Evolutionary conservation across 2,888 invertebrate species (phyloP).

Genomic region (Lithophane leautieri): DNA sequence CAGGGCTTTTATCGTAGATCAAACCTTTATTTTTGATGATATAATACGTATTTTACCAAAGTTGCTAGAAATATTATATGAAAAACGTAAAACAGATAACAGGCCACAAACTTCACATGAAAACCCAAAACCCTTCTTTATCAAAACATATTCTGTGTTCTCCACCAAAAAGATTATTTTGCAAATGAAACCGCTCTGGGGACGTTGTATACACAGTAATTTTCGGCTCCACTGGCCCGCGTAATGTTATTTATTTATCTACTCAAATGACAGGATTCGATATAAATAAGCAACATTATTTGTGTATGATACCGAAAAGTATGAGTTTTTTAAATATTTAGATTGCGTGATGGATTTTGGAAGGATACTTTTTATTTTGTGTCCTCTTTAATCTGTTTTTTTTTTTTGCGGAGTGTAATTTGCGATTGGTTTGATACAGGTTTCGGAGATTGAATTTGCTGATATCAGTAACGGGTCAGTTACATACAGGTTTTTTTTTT

Average conservation of each 20-base stretch:
- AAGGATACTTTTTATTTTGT: slow-evolving; percentile 16
- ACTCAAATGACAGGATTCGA: slow-evolving; percentile 82
- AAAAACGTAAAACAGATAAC: slow-evolving; percentile 4
- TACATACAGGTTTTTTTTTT: background rate
- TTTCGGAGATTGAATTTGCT: slow-evolving; percentile 13
- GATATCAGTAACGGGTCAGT: no score
- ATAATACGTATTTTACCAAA: background rate
- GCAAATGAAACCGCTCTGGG: slow-evolving; percentile 63
- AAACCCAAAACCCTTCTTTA: slow-evolving; percentile 2
- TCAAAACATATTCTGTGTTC: slow-evolving; percentile 17
- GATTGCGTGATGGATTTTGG: slow-evolving; percentile 40
- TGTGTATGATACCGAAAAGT: slow-evolving; percentile 48
- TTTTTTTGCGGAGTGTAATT: slow-evolving; percentile 16
- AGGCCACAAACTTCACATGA: background rate
- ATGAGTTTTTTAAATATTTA: slow-evolving; percentile 57
- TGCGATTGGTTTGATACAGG: background rate
- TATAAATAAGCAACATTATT: slow-evolving; percentile 78
- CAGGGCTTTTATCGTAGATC: background rate
- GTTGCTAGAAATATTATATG: background rate
- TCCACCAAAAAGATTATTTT: slow-evolving; percentile 64
- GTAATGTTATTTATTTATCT: slow-evolving; percentile 87
- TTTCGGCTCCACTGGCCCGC: slow-evolving; percentile 82
- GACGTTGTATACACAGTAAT: slow-evolving; percentile 76
- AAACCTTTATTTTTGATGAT: background rate
- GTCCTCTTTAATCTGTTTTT: slow-evolving; percentile 24